Evolutionary conservation across 2,888 invertebrate genomes (phyloP), one percentile per base, ranked within the genome.

Genomic region (Neocrepidodera transversa): DNA sequence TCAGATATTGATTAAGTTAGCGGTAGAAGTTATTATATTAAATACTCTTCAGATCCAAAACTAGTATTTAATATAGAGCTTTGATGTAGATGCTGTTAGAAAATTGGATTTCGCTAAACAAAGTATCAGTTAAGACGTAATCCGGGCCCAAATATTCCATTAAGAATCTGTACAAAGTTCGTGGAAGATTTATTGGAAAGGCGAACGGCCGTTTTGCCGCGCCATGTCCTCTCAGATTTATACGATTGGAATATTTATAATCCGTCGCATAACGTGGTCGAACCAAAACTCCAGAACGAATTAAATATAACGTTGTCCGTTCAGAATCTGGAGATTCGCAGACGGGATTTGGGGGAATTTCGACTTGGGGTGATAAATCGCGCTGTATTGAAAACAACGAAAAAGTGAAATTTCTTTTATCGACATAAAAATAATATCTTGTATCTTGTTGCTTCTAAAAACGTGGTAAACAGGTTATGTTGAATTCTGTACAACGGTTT

Each of bases 201-300:
- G 52, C 56, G 58, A 57, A 58, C 66, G 60, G 60, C 64, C 65
- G 63, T 65, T 63, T 65, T 63, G 65, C 62, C 65, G 60, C 62
- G 58, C 60, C 60, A 55, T 53, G 64, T 64, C 69, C 68, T 64
- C 64, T 64, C 67, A 72, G 75, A 76, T 76, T 75, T 75, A 74
- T 76, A 74, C 74, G 71, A 74, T 74, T 73, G 70, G 75, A 74
- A 76, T 76, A 76, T 76, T 75, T 76, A 75, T 75, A 76, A 76
- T 76, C 75, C 67, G 75, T 74, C 64, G 64, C 49, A 48, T 56
- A 66, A 65, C 64, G 64, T 64, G 66, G 62, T 63, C 64, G 64
- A 62, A 64, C 69, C 68, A 70, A 71, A 56, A 58, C 62, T 65
- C 43, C 71, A 65, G 73, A 71, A 71, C 72, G 72, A 75, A 76